A percentile compares a stretch with the other conserved stretches of the same genome.
phyloP scores from a whole-genome alignment of 2,797 vertebrate species.

The Dipus sagitta region DNA sequence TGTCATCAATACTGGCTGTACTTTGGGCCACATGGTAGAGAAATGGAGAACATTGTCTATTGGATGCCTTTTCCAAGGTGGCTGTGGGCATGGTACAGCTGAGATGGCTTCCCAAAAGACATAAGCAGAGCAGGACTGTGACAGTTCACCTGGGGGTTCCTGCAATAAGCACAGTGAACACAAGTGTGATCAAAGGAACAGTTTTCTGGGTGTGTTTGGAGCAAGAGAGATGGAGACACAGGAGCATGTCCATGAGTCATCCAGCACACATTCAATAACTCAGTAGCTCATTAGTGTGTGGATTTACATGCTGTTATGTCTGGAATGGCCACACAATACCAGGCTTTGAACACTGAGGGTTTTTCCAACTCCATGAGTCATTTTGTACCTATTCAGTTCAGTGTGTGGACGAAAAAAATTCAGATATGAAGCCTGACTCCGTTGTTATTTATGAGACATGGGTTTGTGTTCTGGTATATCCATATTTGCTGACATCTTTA shows the following conservation, averaged over 20 bases:
- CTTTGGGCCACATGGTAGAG: too few species aligned
- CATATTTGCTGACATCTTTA: too few species aligned
- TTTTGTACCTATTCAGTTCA: neutral
- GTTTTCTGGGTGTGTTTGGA: too few species aligned
- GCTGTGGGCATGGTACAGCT: fast-evolving
- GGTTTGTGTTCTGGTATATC: neutral
- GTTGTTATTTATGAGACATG: neutral
- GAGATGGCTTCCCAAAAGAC: neutral
- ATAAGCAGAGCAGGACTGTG: neutral
- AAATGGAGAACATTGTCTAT: too few species aligned
- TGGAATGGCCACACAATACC: fast-evolving
- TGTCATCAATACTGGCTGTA: neutral
- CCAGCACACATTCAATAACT: neutral
- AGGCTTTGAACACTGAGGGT: fast-evolving
- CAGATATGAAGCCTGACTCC: fast-evolving
- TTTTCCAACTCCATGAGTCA: neutral
- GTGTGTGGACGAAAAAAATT: neutral
- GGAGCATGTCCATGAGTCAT: neutral
- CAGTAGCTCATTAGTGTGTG: fast-evolving
- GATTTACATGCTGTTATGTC: neutral
- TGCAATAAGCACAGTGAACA: neutral
- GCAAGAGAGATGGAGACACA: neutral
- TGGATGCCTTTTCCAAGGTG: fast-evolving
- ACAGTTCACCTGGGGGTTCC: neutral
- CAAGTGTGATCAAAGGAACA: neutral